phyloP scores from a whole-genome alignment of 2,797 vertebrate species.

The Phataginus tetradactyla region DNA sequence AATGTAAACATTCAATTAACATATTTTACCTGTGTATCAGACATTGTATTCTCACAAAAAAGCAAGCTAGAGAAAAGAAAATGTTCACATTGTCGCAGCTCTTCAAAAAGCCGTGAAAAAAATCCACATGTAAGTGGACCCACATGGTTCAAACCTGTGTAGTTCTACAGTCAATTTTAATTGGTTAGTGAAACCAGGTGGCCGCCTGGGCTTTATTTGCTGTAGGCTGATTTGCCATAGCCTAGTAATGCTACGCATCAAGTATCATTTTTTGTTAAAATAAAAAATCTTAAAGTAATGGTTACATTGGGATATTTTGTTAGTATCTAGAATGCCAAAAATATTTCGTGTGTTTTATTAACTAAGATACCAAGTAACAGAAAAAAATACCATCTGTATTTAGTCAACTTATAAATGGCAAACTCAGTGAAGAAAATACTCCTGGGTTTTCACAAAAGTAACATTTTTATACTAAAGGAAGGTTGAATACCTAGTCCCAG shows the following conservation, averaged over 20 bases:
- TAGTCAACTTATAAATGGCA: not conserved
- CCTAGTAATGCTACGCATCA: not conserved
- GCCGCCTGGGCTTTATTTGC: not conserved
- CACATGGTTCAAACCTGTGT: too few species aligned
- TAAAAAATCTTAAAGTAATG: not conserved
- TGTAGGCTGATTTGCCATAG: not conserved
- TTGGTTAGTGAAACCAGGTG: not conserved
- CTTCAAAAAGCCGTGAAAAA: too few species aligned
- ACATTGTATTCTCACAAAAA: too few species aligned
- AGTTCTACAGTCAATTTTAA: not conserved
- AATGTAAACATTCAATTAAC: too few species aligned
- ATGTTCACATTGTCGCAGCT: too few species aligned
- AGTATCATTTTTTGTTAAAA: not conserved
- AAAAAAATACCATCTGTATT: not conserved
- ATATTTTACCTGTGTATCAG: too few species aligned
- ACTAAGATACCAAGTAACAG: slow-evolving; percentile 28
- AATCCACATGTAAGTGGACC: too few species aligned
- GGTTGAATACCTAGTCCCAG: not conserved
- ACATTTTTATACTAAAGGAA: slow-evolving; percentile 21
- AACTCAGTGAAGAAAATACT: not conserved
- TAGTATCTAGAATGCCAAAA: not conserved
- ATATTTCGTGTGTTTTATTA: slow-evolving; percentile 9
- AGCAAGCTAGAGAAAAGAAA: too few species aligned
- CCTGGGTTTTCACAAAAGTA: slow-evolving; percentile 1
- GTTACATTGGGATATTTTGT: not conserved